phyloP scores from a whole-genome alignment of 2,113 vertebrate genomes.

The Neolamprologus caudopunctatus region DNA sequence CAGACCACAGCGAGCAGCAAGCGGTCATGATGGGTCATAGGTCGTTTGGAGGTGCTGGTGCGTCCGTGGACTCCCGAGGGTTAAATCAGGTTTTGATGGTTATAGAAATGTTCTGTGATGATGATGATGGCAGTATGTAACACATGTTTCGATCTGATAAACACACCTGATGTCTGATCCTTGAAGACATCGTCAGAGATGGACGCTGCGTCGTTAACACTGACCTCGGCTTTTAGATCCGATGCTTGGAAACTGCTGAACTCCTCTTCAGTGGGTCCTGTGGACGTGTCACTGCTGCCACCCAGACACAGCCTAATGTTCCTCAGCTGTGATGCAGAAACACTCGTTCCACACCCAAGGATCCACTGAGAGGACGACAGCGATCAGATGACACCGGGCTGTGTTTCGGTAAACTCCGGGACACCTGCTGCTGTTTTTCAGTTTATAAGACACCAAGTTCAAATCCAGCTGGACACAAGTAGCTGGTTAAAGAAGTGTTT shows the following conservation, averaged over 20 bases:
- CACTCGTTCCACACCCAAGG: not conserved
- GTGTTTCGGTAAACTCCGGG: not conserved
- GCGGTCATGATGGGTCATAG: not conserved
- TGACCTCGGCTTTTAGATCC: accelerated
- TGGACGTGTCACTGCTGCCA: not conserved
- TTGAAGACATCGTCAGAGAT: not conserved
- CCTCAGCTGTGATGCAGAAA: not conserved
- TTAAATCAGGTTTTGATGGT: not conserved
- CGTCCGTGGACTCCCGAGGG: not conserved
- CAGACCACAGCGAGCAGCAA: not conserved
- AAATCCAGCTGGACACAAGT: not conserved
- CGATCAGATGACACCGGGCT: not conserved
- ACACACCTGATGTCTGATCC: not conserved
- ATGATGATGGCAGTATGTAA: not conserved
- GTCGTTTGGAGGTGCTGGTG: not conserved
- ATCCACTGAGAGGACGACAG: not conserved
- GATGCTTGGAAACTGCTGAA: not conserved
- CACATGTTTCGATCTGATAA: not conserved
- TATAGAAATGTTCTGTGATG: not conserved
- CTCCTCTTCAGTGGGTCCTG: not conserved
- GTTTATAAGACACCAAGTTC: not conserved
- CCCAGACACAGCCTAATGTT: not conserved
- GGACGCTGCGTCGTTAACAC: not conserved
- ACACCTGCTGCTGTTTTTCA: not conserved
- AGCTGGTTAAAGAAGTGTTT: not conserved